Base-by-base conservation (phyloP, 2,113 vertebrate species). In the Macquaria australasica region DNA sequence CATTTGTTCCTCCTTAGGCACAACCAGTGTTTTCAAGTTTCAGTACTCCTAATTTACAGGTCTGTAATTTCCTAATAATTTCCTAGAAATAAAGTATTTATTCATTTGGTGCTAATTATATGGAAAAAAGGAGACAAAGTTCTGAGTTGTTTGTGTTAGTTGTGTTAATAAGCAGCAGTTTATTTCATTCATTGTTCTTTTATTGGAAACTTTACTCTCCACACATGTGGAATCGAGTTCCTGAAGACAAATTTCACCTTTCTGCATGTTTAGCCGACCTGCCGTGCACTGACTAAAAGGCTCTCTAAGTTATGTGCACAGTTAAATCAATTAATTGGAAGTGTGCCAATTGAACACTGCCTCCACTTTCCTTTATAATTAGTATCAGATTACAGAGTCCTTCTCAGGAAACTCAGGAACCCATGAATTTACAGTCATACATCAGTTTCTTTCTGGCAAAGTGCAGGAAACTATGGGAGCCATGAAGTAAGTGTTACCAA, bases 311-410 rank as follows among this genome's bases (percentile, higher is more conserved):
- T 70, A 12, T 11, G 39, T 34, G 53, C 59, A 41, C 51, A n/a
- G 53, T 39, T 37, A 37, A 63, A 71, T 72, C 45, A 41, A 53
- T 53, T 39, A 23, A 80, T 10, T 80, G 56, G 31, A 71, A 39
- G 28, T n/a, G 66, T 2, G 16, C 55, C 43, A n/a, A 60, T 12
- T 51, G 77, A 79, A 51, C 23, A 3, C 15, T 48, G 45, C 16
- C 68, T 51, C 43, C 23, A 23, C 71, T 75, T 59, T 60, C 4
- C 6, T 3, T 21, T 21, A 5, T 75, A 59, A 82, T 82, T 50
- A 59, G 15, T 1, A 16, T 59, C 25, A 50, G 39, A 75, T 37
- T 45, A 66, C 59, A 66, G 50, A 37, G 9, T 5, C 11, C 15
- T 25, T 53, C 58, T 37, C 50, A 21, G 50, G 70, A 73, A 68